Evolutionary conservation across 2,113 vertebrate genomes (phyloP).

Genomic region (Neoarius graeffei): DNA sequence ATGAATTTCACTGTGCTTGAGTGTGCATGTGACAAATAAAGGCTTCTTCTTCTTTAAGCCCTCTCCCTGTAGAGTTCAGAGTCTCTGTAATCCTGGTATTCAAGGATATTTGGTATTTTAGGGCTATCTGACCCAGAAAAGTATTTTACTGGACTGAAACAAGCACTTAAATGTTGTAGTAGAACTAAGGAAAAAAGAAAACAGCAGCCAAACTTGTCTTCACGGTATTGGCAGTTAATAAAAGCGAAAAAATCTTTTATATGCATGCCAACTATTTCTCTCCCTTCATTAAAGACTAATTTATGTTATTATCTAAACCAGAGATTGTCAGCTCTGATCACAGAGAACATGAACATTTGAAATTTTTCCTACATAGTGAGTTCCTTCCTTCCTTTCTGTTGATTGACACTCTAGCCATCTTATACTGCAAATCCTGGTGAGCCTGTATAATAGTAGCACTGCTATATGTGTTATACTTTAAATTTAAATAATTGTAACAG

Average conservation of each 20-base stretch:
- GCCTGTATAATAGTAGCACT: not conserved
- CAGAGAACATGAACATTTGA: not conserved
- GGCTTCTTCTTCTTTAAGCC: constrained; percentile 39
- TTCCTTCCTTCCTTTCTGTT: not conserved
- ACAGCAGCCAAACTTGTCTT: not conserved
- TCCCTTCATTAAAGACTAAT: not conserved
- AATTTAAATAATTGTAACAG: not conserved
- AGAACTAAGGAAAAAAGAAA: not conserved
- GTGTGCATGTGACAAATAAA: too few species aligned
- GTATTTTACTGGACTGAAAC: not conserved
- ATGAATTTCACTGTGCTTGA: too few species aligned
- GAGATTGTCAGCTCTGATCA: not conserved
- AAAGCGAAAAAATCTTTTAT: not conserved
- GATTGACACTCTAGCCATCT: not conserved
- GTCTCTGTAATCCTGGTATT: constrained; percentile 63
- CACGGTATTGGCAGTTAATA: not conserved
- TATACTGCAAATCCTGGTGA: not conserved
- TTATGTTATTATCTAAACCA: not conserved
- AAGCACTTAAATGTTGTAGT: not conserved
- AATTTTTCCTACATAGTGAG: not conserved
- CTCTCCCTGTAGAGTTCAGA: constrained; percentile 63
- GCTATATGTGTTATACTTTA: not conserved
- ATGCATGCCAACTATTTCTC: not conserved
- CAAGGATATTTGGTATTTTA: constrained; percentile 24
- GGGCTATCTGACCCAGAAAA: constrained; percentile 44